These are phyloP conservation scores for Martes martes DNA, from an alignment of 2,113 vertebrate species.

Conservation along the genomic window DNA sequence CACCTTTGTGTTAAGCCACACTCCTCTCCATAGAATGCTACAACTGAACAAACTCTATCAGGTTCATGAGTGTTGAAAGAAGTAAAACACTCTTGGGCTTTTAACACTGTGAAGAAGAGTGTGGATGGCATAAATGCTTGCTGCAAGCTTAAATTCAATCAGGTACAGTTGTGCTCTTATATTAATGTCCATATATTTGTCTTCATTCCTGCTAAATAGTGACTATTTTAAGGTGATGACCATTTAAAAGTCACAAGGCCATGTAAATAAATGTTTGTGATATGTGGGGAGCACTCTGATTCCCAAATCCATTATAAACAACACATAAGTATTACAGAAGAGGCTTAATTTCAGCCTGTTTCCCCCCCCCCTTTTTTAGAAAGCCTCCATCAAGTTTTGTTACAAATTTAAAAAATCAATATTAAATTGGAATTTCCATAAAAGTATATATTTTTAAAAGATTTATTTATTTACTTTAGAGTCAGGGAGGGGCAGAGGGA, in stretches of 20 bases:
- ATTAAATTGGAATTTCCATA: not conserved
- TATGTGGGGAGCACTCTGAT: not conserved
- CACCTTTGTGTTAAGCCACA: not conserved
- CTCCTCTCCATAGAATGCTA: not conserved
- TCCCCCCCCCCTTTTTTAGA: not conserved
- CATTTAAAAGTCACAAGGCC: not conserved
- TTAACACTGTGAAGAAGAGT: not conserved
- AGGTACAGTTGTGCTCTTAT: not conserved
- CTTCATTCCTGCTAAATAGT: not conserved
- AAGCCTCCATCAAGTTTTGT: not conserved
- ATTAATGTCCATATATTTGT: not conserved
- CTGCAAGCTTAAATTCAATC: not conserved
- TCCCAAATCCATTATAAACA: not conserved
- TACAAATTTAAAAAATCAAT: constrained; percentile 5
- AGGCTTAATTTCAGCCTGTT: not conserved
- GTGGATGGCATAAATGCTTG: not conserved
- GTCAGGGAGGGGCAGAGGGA: not conserved
- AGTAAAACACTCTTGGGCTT: not conserved
- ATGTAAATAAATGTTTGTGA: not conserved
- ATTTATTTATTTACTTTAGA: not conserved
- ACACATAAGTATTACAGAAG: not conserved
- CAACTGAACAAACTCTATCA: not conserved
- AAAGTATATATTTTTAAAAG: not conserved
- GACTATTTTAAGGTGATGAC: not conserved
- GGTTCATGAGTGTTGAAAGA: not conserved